Evolutionary conservation across 2,113 vertebrate genomes (phyloP).

Genomic region (Lagopus muta): DNA sequence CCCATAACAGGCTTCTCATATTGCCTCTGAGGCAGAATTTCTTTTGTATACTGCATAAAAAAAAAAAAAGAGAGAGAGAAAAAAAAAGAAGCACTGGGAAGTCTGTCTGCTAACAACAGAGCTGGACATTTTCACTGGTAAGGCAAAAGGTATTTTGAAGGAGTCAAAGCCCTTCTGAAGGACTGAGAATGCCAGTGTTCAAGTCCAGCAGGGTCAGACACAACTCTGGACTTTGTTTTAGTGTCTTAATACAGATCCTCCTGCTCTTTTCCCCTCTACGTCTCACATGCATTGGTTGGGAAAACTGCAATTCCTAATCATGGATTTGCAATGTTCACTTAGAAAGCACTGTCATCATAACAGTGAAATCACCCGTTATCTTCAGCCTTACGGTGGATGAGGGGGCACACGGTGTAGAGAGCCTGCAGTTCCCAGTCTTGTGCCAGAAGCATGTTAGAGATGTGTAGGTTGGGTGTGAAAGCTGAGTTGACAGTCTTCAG

Average conservation of each 20-base stretch:
- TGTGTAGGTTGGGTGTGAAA: not conserved
- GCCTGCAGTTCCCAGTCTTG: not conserved
- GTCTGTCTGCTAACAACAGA: not conserved
- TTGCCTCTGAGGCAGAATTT: not conserved
- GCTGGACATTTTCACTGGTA: not conserved
- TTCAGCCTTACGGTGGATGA: not conserved
- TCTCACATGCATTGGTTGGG: not conserved
- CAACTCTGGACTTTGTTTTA: not conserved
- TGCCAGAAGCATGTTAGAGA: not conserved
- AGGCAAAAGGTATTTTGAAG: not conserved
- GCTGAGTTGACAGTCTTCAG: not conserved
- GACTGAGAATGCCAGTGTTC: not conserved
- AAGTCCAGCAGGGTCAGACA: not conserved
- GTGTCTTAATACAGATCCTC: not conserved
- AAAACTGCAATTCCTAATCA: not conserved
- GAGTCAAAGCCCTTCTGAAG: not conserved
- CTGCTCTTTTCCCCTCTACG: not conserved
- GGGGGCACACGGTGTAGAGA: not conserved
- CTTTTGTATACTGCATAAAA: not conserved
- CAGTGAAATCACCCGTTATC: not conserved
- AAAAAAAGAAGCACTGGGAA: not conserved
- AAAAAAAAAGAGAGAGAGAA: not conserved
- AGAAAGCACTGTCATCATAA: not conserved
- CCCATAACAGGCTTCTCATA: not conserved
- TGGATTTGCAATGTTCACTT: accelerated